Evolutionary conservation across 2,888 invertebrate genomes (phyloP), one percentile per base, ranked within the genome.

Genomic region (Hyppa rectilinea): DNA sequence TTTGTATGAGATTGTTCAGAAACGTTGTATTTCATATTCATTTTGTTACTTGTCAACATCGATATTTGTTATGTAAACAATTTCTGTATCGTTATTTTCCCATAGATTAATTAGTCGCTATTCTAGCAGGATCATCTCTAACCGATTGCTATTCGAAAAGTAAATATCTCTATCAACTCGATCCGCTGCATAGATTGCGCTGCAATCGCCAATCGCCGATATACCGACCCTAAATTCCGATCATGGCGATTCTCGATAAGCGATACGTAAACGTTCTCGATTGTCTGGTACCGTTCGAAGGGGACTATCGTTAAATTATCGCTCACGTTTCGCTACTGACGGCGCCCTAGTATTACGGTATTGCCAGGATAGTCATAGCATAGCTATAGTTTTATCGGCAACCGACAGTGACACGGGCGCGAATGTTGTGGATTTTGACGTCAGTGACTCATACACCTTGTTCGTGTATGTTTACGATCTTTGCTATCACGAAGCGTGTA

Each of bases 271-370:
- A 92, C 93, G 93, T 93, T 95, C 93, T 90, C 89, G 91, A 92
- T 92, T 89, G 90, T 91, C 89, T 86, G 72, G 93, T 94, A 92
- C 94, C 95, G 94, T 94, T 94, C 85, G 70, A 70, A 87, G 86
- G 85, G 87, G 89, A 85, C 88, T 93, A 92, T 94, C 93, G 93
- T 89, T 92, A 92, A 95, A 92, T 95, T 95, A 95, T 95, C 94
- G 93, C 91, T 94, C 95, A 95, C 95, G 95, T 92, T 95, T 92
- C 88, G 95, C 95, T 95, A 95, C 95, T 87, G 94, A 88, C 87
- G 88, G 89, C 87, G 90, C 89, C 88, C 90, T 90, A 84, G 80
- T 84, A 90, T 92, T 92, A 91, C 89, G 89, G 89, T 92, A 89
- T 89, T 86, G 81, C 82, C 80, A 85, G 86, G 89, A 86, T 72